Percentiles rank a stretch among this genome's conserved stretches.
Evolutionary conservation across 2,888 invertebrate genomes (phyloP).

Genomic region (Dasypolia templi): DNA sequence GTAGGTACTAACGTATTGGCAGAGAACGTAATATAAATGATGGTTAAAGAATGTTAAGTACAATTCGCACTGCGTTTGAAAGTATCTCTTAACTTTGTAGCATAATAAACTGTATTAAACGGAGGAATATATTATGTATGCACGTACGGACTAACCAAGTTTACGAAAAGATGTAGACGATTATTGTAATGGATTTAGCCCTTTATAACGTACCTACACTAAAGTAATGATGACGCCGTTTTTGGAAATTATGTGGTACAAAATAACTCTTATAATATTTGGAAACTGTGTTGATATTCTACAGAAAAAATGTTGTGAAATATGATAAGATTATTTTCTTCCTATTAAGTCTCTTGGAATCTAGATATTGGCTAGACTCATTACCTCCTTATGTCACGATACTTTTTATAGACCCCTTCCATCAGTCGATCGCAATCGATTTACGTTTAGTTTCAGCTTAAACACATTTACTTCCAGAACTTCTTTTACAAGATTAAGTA

Average conservation of each 20-base stretch:
- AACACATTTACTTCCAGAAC: conserved; percentile 11
- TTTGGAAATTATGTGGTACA: conserved; percentile 43
- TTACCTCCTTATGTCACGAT: neutral
- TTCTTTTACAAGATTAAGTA: conserved; percentile 12
- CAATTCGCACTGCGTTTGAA: conserved; percentile 11
- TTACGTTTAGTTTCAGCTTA: conserved; percentile 14
- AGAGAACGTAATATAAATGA: conserved; percentile 27
- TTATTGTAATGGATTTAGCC: conserved; percentile 32
- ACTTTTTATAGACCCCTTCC: conserved; percentile 1
- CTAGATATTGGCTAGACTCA: neutral
- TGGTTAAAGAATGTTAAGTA: conserved; percentile 9
- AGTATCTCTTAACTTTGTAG: conserved; percentile 3
- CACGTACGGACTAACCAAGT: conserved; percentile 1
- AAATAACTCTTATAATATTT: conserved; percentile 45
- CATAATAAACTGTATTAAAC: conserved; percentile 20
- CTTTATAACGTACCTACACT: conserved; percentile 12
- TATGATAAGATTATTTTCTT: conserved; percentile 20
- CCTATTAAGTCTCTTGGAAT: neutral
- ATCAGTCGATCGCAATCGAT: conserved; percentile 3
- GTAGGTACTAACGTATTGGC: conserved; percentile 11
- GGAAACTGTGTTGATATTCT: neutral
- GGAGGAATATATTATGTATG: conserved; percentile 8
- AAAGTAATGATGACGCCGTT: conserved; percentile 13
- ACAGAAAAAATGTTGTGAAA: conserved; percentile 22
- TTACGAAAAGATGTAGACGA: neutral